Evolutionary conservation across 53 echinoderm and acorn worm species (phyloP).

Genomic region (Arbacia lixula): DNA sequence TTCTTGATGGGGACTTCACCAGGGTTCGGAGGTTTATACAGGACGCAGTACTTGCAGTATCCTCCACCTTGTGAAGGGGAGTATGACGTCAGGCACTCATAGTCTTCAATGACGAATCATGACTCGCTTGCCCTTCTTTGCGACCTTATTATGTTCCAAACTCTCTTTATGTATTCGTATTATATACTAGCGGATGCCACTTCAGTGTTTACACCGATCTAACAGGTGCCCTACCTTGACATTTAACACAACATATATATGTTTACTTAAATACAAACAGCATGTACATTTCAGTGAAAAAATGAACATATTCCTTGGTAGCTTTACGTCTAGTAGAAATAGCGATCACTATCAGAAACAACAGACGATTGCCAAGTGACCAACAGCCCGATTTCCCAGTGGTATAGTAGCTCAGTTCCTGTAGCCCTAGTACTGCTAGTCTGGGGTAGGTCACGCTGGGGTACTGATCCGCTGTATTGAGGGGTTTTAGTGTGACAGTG

Average conservation of each 20-base stretch:
- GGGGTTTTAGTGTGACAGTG: constrained; percentile 30
- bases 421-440: constrained; percentile 31
- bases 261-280: no score
- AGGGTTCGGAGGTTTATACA: constrained; percentile 36
- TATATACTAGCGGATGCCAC: no score
- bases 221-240: no score
- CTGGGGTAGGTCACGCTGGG: constrained; percentile 26
- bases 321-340: constrained; percentile 21
- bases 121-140: constrained; percentile 45
- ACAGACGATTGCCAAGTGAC: constrained; percentile 25
- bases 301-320: no score
- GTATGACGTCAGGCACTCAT: constrained; percentile 42
- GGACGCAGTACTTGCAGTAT: constrained; percentile 53
- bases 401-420: constrained; percentile 31
- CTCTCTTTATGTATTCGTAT: no score
- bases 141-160: constrained; percentile 29
- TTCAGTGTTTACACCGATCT: no score
- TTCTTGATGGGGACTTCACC: constrained; percentile 50
- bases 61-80: constrained; percentile 40
- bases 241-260: no score
- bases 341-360: constrained; percentile 30
- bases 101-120: constrained; percentile 41
- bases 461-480: constrained; percentile 35
- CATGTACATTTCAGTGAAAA: no score
- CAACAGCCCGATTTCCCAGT: constrained; percentile 35